Evolutionary conservation across 2,797 vertebrate genomes (phyloP).

Genomic region (Liasis olivaceus): DNA sequence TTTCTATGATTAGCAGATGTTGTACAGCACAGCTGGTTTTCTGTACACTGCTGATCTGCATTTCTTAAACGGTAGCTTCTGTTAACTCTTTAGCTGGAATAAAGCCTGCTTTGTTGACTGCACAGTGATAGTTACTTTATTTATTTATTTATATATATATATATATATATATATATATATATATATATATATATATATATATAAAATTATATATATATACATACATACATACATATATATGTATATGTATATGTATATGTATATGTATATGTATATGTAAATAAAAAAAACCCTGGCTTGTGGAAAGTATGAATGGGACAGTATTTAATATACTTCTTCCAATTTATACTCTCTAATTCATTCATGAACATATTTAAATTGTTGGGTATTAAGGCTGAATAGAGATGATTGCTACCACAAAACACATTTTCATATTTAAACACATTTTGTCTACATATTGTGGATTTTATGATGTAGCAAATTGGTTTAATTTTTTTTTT

Average conservation of each 20-base stretch:
- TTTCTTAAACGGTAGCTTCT: slow-evolving; percentile 23
- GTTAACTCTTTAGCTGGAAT: slow-evolving; percentile 33
- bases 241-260: too few species aligned
- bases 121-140: not conserved
- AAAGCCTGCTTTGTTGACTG: slow-evolving; percentile 19
- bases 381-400: slow-evolving; percentile 31
- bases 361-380: slow-evolving; percentile 28
- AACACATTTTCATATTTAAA: slow-evolving; percentile 25
- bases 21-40: slow-evolving; percentile 33
- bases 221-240: too few species aligned
- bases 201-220: too few species aligned
- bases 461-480: not conserved
- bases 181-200: too few species aligned
- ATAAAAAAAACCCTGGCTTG: not conserved
- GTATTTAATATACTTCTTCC: slow-evolving; percentile 24
- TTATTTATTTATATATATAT: too few species aligned
- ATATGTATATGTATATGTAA: too few species aligned
- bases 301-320: slow-evolving; percentile 2
- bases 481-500: slow-evolving; percentile 23
- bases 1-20: slow-evolving; percentile 44
- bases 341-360: slow-evolving; percentile 21
- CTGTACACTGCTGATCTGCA: slow-evolving; percentile 29
- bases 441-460: slow-evolving; percentile 13
- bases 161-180: too few species aligned
- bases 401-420: slow-evolving; percentile 27